phyloP scores from a whole-genome alignment of 2,113 vertebrate species.

The Macrotis lagotis region DNA sequence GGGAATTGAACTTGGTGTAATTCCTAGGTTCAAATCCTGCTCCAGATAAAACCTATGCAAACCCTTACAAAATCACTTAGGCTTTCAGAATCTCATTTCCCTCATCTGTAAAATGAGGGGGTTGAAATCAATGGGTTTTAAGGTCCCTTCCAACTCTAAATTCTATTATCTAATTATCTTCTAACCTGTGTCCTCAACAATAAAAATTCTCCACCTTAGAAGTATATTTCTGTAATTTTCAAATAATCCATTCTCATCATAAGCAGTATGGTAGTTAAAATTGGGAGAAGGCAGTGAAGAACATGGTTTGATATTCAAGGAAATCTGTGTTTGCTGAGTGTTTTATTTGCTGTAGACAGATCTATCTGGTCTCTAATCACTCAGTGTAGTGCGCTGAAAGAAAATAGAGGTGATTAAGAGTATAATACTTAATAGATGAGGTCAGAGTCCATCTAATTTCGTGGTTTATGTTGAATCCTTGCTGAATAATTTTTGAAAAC shows the following conservation, averaged over 20 bases:
- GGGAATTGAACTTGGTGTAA: neutral
- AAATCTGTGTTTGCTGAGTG: neutral
- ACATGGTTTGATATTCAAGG: accelerated
- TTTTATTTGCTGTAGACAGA: neutral
- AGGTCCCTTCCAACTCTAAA: too few relatives aligned
- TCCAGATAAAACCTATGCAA: neutral
- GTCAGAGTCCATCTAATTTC: neutral
- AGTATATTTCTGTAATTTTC: neutral
- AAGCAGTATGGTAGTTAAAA: neutral
- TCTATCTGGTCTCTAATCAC: neutral
- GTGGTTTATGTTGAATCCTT: neutral
- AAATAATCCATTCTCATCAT: neutral
- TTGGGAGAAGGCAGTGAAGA: neutral
- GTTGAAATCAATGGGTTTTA: neutral
- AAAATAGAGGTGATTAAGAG: neutral
- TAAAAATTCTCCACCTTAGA: neutral
- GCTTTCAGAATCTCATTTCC: neutral
- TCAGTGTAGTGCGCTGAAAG: neutral
- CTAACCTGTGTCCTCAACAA: neutral
- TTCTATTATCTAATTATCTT: too few relatives aligned
- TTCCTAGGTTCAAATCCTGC: neutral
- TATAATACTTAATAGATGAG: neutral
- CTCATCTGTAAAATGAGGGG: neutral
- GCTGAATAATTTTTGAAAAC: neutral
- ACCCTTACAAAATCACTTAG: neutral